phyloP scores from a whole-genome alignment of 2,888 invertebrate species.

The Cheilosia vernalis region DNA sequence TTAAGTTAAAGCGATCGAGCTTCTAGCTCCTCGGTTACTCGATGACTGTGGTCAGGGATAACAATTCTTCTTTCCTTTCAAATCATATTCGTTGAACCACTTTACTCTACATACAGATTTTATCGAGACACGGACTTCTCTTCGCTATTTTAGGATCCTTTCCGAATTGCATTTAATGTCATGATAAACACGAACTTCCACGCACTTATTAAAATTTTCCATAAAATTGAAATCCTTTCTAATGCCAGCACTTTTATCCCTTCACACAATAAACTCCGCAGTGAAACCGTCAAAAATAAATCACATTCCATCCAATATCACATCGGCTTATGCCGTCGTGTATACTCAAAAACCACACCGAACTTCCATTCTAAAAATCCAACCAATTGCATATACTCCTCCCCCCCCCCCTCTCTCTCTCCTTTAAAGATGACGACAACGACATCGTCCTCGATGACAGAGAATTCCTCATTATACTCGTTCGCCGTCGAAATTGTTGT shows the following conservation, averaged over 20 bases:
- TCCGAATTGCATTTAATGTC: slow-evolving; percentile 7
- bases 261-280: slow-evolving; percentile 57
- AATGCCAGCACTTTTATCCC: slow-evolving; percentile 60
- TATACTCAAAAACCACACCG: slow-evolving; percentile 36
- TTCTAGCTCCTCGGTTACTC: no score
- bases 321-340: slow-evolving; percentile 12
- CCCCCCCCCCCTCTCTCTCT: neutral
- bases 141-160: slow-evolving; percentile 10
- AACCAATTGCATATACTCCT: slow-evolving; percentile 37
- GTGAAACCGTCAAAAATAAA: slow-evolving; percentile 46
- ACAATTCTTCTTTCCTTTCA: no score
- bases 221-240: slow-evolving; percentile 62
- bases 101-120: neutral
- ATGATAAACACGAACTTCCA: slow-evolving; percentile 27
- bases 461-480: slow-evolving; percentile 62
- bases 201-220: slow-evolving; percentile 67
- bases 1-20: no score
- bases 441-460: slow-evolving; percentile 54
- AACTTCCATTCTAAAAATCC: slow-evolving; percentile 38
- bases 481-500: slow-evolving; percentile 66
- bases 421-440: slow-evolving; percentile 5
- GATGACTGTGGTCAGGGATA: no score
- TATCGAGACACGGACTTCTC: no score
- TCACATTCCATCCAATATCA: slow-evolving; percentile 59
- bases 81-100: neutral